Conservation (phyloP, 1,140 invertebrate species). For the Teleopsis dalmanni region DNA sequence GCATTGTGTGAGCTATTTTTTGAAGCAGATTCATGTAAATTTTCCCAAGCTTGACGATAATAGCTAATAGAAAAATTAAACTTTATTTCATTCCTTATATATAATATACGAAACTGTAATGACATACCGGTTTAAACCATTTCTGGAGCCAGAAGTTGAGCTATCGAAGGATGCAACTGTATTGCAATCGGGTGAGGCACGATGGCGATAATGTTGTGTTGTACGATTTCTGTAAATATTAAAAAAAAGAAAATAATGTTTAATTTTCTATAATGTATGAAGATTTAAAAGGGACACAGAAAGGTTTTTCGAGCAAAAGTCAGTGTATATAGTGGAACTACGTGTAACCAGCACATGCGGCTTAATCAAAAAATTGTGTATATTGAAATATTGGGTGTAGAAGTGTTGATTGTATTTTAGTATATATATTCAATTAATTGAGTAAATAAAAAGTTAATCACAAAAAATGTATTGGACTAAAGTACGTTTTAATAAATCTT, state of each 20-base stretch:
- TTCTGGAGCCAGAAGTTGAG: constrained; percentile 72
- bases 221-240: constrained; percentile 56
- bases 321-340: too few relatives aligned
- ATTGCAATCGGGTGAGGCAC: constrained; percentile 79
- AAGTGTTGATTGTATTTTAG: too few relatives aligned
- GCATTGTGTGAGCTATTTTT: constrained; percentile 46
- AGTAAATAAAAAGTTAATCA: too few relatives aligned
- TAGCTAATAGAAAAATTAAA: constrained; percentile 41
- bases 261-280: too few relatives aligned
- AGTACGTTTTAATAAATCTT: too few relatives aligned
- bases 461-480: too few relatives aligned
- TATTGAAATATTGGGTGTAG: too few relatives aligned
- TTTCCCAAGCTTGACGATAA: constrained; percentile 87
- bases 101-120: background rate
- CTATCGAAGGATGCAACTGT: constrained; percentile 81
- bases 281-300: too few relatives aligned
- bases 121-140: constrained; percentile 65
- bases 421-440: too few relatives aligned
- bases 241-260: background rate
- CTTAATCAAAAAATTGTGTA: too few relatives aligned
- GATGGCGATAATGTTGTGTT: constrained; percentile 73
- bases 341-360: too few relatives aligned
- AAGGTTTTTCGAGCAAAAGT: too few relatives aligned
- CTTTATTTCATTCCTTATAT: background rate
- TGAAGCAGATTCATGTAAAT: constrained; percentile 72